Percentiles rank a stretch among this genome's conserved stretches.
Conservation (phyloP, 2,797 vertebrate genomes). For the Scolopax bukidnonensis region DNA sequence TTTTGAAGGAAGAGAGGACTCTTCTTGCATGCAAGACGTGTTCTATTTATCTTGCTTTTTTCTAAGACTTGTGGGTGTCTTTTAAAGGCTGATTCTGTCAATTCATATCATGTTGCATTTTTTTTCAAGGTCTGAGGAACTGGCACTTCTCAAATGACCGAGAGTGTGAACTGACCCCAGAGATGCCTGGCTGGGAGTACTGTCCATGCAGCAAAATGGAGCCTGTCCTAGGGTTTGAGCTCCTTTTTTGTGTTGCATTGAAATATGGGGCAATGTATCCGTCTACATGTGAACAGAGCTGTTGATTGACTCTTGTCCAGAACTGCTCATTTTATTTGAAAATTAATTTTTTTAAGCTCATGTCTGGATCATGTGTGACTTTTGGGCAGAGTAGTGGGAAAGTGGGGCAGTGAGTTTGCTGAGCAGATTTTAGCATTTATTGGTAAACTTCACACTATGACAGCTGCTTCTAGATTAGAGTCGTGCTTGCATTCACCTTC, state of each 20-base stretch:
- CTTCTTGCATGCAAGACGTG: neutral
- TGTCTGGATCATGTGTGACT: neutral
- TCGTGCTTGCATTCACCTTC: neutral
- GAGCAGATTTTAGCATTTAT: neutral
- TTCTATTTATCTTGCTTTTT: neutral
- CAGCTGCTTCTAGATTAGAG: neutral
- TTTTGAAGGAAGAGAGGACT: neutral
- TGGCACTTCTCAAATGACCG: neutral
- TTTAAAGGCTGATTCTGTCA: neutral
- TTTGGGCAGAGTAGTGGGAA: neutral
- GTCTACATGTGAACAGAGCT: neutral
- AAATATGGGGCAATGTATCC: neutral
- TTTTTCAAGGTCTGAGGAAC: neutral
- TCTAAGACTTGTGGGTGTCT: neutral
- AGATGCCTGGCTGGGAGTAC: neutral
- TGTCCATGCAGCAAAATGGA: neutral
- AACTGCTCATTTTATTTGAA: neutral
- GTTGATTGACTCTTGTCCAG: neutral
- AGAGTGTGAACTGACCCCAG: neutral
- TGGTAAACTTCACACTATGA: neutral
- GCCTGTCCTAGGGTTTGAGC: accelerated
- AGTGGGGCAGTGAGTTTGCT: neutral
- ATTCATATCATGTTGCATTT: neutral
- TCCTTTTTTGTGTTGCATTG: neutral
- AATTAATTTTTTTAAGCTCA: neutral